Percentiles rank a stretch among this genome's conserved stretches.
Evolutionary conservation across 2,113 vertebrate genomes (phyloP).

Genomic region (Proterorhinus semilunaris): DNA sequence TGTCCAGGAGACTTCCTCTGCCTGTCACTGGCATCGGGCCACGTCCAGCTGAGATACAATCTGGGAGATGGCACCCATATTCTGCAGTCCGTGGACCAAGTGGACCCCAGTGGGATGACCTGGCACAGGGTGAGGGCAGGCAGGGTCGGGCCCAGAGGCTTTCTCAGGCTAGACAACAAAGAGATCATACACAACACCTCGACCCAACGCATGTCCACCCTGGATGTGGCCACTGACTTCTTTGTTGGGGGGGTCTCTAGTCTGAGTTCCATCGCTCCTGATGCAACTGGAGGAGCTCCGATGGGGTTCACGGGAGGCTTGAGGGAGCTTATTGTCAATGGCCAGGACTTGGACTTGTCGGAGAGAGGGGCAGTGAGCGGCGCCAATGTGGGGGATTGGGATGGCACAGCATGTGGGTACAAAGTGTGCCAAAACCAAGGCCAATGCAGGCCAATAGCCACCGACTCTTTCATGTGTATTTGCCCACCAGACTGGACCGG

Average conservation of each 20-base stretch:
- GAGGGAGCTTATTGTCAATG: conserved; percentile 78
- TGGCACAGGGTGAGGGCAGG: conserved; percentile 82
- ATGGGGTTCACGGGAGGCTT: conserved; percentile 81
- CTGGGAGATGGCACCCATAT: conserved; percentile 78
- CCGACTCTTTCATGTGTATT: conserved; percentile 71
- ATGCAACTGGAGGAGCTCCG: conserved; percentile 76
- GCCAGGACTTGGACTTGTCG: conserved; percentile 78
- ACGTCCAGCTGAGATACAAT: conserved; percentile 82
- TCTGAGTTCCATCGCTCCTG: conserved; percentile 70
- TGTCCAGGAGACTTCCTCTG: conserved; percentile 87
- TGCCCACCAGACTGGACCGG: conserved; percentile 78
- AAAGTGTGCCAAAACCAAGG: conserved; percentile 80
- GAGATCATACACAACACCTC: conserved; percentile 62
- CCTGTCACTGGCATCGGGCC: conserved; percentile 78
- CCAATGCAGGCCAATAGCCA: conserved; percentile 59
- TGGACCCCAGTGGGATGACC: conserved; percentile 53
- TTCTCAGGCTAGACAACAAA: conserved; percentile 76
- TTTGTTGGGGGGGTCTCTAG: conserved; percentile 83
- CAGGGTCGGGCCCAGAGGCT: conserved; percentile 75
- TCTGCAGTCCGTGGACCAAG: conserved; percentile 67
- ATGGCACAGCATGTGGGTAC: conserved; percentile 83
- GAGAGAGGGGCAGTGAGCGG: conserved; percentile 74
- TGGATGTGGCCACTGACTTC: conserved; percentile 79
- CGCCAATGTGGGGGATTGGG: conserved; percentile 85
- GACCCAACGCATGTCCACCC: conserved; percentile 69